These are phyloP conservation scores for Microcebus ravelobensis DNA, from an alignment of 2,113 vertebrate species.

Conservation along the genomic window DNA sequence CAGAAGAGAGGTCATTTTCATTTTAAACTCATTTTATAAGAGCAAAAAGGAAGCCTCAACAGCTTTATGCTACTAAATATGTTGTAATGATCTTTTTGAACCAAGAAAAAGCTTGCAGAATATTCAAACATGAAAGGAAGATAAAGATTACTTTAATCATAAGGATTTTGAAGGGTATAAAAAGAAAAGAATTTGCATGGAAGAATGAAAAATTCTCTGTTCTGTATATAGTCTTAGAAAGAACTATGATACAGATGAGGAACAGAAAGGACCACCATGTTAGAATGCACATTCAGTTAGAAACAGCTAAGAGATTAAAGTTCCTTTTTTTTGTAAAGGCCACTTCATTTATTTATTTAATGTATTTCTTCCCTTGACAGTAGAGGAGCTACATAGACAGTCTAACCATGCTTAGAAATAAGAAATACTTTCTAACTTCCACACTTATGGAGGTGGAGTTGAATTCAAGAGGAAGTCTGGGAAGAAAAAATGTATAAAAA, in stretches of 20 bases:
- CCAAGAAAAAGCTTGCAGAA: conserved; percentile 10
- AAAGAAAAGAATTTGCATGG: background rate
- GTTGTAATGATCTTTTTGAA: conserved; percentile 59
- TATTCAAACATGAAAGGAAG: conserved; percentile 34
- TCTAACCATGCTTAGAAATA: background rate
- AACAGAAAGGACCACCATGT: background rate
- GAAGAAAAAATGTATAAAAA: background rate
- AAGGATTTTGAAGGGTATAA: background rate
- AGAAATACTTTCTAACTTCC: background rate
- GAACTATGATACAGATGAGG: background rate
- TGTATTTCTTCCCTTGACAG: background rate
- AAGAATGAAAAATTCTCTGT: background rate
- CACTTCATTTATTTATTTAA: background rate
- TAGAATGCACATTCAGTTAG: background rate
- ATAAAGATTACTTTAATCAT: conserved; percentile 50
- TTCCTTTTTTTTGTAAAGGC: background rate
- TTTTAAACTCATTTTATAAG: conserved; percentile 80
- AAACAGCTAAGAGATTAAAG: background rate
- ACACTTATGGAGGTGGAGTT: background rate
- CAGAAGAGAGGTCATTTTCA: conserved; percentile 68
- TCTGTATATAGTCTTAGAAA: background rate
- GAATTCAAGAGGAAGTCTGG: background rate
- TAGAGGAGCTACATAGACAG: background rate
- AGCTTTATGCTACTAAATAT: conserved; percentile 65
- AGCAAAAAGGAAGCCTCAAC: conserved; percentile 48